These are phyloP conservation scores for Biston betularia DNA, from an alignment of 2,888 invertebrate species.

Conservation along the genomic window DNA sequence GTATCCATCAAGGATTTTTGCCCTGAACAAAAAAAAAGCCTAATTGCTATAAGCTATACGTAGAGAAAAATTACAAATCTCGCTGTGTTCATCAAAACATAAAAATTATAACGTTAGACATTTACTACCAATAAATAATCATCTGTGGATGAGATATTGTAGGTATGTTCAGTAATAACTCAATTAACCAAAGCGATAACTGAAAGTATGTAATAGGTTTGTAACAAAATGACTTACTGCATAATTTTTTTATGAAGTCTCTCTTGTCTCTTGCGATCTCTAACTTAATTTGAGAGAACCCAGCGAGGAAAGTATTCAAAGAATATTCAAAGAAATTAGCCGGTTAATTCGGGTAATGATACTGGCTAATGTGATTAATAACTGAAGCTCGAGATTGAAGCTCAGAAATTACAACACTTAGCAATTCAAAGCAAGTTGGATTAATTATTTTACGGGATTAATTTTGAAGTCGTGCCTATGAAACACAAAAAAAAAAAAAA, in stretches of 20 bases:
- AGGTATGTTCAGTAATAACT: too few relatives aligned
- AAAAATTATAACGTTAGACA: too few relatives aligned
- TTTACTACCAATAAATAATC: too few relatives aligned
- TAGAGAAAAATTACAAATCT: too few relatives aligned
- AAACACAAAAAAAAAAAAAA: background rate
- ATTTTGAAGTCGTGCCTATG: slow-evolving; percentile 1
- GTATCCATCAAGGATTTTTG: too few relatives aligned
- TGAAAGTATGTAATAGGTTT: background rate
- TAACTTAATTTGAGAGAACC: slow-evolving; percentile 72
- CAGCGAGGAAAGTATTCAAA: slow-evolving; percentile 70
- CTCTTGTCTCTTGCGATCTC: slow-evolving; percentile 60
- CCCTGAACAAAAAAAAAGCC: too few relatives aligned
- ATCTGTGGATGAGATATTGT: too few relatives aligned
- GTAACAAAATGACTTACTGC: slow-evolving; percentile 36
- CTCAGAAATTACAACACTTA: slow-evolving; percentile 31
- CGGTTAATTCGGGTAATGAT: slow-evolving; percentile 67
- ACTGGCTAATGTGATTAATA: slow-evolving; percentile 64
- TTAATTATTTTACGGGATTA: slow-evolving; percentile 35
- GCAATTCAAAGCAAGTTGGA: slow-evolving; percentile 29
- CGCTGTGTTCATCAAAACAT: too few relatives aligned
- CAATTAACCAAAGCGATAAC: too few relatives aligned
- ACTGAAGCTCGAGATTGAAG: slow-evolving; percentile 41
- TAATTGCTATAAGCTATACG: too few relatives aligned
- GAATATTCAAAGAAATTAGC: slow-evolving; percentile 76
- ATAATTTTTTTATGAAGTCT: slow-evolving; percentile 26